Evolutionary conservation across 2,888 invertebrate genomes (phyloP), one percentile per base, ranked within the genome.

Genomic region (Pandemis heparana): DNA sequence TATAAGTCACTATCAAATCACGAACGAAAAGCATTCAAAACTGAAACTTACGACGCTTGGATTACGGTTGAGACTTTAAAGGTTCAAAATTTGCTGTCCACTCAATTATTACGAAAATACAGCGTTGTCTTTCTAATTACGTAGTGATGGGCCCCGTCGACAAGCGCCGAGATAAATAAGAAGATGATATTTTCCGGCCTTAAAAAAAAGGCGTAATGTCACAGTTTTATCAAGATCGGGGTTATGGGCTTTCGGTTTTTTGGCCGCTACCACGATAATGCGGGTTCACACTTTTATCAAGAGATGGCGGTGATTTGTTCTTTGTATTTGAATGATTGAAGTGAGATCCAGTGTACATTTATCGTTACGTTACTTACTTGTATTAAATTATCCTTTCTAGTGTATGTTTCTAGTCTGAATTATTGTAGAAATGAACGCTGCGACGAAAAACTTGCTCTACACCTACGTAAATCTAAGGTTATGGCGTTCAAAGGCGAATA

Each of bases 61-160:
- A 0, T 62, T 79, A 85, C 66, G 71, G 79, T 81, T 75, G 16
- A 71, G 66, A 72, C 72, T 81, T 67, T 56, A 0, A 1, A 67
- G 62, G 71, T 9, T 0, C 1, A 7, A 75, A 69, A 48, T 74
- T 71, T 75, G 75, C 81, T 82, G 86, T 86, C 85, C 85, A 84
- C 84, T 89, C 90, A 90, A 92, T 92, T 92, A 92, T 88, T 88
- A 87, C 86, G 87, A 89, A 90, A 90, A 90, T 87, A 80, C 82
- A 85, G 84, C 84, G 89, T 87, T 90, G 92, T 92, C 89, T 89
- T 85, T 87, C 90, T 92, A 92, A 92, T 92, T 91, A 91, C 87
- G 84, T 87, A 84, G 87, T 85, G 91, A 91, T 87, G 91, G 85
- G 82, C 85, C 32, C 88, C 88, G 91, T 89, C 89, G 89, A 89